Evolutionary conservation across 2,113 vertebrate species (phyloP).

Genomic region (Otis tarda): DNA sequence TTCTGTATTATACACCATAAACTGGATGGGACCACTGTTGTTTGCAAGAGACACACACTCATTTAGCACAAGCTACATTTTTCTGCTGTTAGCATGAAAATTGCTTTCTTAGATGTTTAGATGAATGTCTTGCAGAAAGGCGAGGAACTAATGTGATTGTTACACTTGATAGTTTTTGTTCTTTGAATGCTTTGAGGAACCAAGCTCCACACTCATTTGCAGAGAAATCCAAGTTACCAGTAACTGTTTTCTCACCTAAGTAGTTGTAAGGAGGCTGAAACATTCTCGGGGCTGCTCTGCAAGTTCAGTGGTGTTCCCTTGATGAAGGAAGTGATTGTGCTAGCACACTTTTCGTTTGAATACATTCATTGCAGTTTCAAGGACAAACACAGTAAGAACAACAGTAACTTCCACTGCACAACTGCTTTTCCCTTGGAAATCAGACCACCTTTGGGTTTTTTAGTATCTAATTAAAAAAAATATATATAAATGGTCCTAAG

Average conservation of each 20-base stretch:
- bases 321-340: not conserved
- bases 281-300: not conserved
- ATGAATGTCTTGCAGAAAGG: not conserved
- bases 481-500: not conserved
- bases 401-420: not conserved
- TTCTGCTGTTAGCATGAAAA: not conserved
- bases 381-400: not conserved
- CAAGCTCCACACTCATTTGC: not conserved
- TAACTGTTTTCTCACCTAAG: not conserved
- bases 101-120: not conserved
- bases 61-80: not conserved
- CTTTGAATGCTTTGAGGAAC: not conserved
- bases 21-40: not conserved
- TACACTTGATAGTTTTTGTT: not conserved
- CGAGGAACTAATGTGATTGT: not conserved
- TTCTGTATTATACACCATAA: not conserved
- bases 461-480: not conserved
- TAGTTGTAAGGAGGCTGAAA: not conserved
- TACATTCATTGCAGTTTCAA: not conserved
- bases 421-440: not conserved
- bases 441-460: not conserved
- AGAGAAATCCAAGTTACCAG: not conserved
- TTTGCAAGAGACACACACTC: not conserved
- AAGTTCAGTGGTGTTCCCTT: not conserved
- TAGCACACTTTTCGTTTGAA: not conserved